Evolutionary conservation across 2,888 invertebrate species (phyloP).

Genomic region (Empis stercorea): DNA sequence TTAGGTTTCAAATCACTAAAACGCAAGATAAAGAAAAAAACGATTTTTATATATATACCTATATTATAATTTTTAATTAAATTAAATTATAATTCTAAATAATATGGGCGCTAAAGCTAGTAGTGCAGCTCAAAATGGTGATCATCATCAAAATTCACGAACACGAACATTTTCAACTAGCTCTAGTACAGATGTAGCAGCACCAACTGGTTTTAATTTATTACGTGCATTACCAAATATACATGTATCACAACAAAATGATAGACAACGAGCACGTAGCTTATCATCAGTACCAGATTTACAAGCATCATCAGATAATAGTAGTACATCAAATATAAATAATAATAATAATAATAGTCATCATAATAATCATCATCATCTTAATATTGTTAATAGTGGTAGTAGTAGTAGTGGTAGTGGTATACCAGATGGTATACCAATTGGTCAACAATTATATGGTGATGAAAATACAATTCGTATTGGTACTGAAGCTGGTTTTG

Average conservation of each 20-base stretch:
- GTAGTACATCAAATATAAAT: conserved; percentile 15
- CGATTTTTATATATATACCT: too few relatives aligned
- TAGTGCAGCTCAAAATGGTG: conserved; percentile 45
- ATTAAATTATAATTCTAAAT: neutral
- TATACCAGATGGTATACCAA: conserved; percentile 1
- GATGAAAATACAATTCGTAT: conserved; percentile 58
- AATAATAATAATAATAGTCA: conserved; percentile 14
- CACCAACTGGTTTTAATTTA: conserved; percentile 49
- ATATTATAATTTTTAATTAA: neutral
- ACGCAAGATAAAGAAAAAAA: too few relatives aligned
- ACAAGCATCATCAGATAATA: conserved; percentile 29
- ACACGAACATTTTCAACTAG: conserved; percentile 63
- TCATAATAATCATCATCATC: conserved; percentile 30
- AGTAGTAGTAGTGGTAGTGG: neutral
- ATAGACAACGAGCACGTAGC: conserved; percentile 70
- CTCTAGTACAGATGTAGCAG: conserved; percentile 52
- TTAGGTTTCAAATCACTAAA: too few relatives aligned
- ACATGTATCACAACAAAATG: conserved; percentile 40
- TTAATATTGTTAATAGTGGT: conserved; percentile 40
- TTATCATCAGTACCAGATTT: conserved; percentile 73
- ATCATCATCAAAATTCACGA: conserved; percentile 54
- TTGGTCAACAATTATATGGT: conserved; percentile 6
- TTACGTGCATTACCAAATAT: conserved; percentile 59
- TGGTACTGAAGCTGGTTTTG: conserved; percentile 15
- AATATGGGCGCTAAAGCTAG: neutral